Evolutionary conservation across 2,113 vertebrate genomes (phyloP), one percentile per base, ranked within the genome.

Genomic region (Tragelaphus buxtoni): DNA sequence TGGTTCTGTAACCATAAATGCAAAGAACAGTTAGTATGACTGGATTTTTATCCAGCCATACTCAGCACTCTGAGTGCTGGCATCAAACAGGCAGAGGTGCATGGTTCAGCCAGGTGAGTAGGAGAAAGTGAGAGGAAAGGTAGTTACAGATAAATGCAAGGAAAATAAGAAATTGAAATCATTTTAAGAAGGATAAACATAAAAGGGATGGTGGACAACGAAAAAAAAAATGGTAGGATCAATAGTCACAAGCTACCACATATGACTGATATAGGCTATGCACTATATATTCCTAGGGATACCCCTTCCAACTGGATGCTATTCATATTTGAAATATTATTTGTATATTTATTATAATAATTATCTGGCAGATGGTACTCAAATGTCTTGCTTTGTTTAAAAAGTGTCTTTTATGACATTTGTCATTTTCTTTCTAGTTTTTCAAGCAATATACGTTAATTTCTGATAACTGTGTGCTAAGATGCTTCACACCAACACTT

Each of bases 291-390:
- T 58, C 4, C 10, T 7, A 32, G n/a, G 7, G 22, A 28, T 14
- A 74, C 10, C 58, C 58, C 11, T 61, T 42, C 47, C 14, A 51
- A 58, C 2, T 74, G 7, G 4, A 9, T 24, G 3, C 22, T 47
- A 22, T 74, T 80, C 39, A 51, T n/a, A 35, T 65, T 72, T 92
- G 39, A 85, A 92, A 56, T 84, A 45, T 72, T 1, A 94, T 88
- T 91, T 88, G n/a, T 47, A 1, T 60, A 4, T 79, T 69, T 69
- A 39, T 53, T 49, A n/a, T 55, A 92, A 61, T 74, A 24, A 74
- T 72, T 93, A 83, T 60, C 51, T 91, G 49, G 12, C 20, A 55
- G 32, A 85, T 24, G 39, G 10, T 8, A 86, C 30, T 80, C 30
- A 88, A 49, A 5, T 18, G 4, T 69, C 55, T 65, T 47, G 28